Evolutionary conservation across 2,113 vertebrate species (phyloP).

Genomic region (Pristiophorus japonicus): DNA sequence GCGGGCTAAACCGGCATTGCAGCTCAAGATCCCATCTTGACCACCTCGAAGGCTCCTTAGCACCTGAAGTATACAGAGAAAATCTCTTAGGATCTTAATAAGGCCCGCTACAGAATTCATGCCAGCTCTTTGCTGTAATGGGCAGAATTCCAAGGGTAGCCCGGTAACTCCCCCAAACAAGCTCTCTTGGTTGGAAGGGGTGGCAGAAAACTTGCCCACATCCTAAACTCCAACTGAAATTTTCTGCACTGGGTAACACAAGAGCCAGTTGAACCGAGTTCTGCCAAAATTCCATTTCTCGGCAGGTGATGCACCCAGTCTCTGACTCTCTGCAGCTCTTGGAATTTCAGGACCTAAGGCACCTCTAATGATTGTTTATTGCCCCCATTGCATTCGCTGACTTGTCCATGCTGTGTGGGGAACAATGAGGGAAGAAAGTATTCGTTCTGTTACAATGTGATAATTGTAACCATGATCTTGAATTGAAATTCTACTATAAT

Average conservation of each 20-base stretch:
- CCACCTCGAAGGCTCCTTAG: not conserved
- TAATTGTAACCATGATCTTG: conserved; percentile 38
- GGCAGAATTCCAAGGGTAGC: not conserved
- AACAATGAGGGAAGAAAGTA: not conserved
- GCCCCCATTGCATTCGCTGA: not conserved
- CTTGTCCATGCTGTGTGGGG: not conserved
- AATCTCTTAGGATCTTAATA: not conserved
- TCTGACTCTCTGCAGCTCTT: not conserved
- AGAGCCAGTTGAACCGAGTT: not conserved
- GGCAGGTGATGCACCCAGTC: not conserved
- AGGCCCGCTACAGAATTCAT: not conserved
- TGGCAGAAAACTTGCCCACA: not conserved
- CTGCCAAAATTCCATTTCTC: not conserved
- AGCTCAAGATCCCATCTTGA: not conserved
- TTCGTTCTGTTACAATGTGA: conserved; percentile 39
- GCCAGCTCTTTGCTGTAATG: not conserved
- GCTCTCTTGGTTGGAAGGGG: not conserved
- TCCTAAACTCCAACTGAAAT: not conserved
- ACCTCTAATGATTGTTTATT: not conserved
- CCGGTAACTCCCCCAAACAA: not conserved
- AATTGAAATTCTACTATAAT: conserved; percentile 40
- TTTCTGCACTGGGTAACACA: not conserved
- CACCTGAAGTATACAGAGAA: not conserved
- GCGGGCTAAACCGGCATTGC: not conserved
- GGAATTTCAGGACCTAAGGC: not conserved